These are phyloP conservation scores for Glandiceps talaboti DNA, from an alignment of 53 echinoderm and acorn worm genomes.

Conservation along the genomic window DNA sequence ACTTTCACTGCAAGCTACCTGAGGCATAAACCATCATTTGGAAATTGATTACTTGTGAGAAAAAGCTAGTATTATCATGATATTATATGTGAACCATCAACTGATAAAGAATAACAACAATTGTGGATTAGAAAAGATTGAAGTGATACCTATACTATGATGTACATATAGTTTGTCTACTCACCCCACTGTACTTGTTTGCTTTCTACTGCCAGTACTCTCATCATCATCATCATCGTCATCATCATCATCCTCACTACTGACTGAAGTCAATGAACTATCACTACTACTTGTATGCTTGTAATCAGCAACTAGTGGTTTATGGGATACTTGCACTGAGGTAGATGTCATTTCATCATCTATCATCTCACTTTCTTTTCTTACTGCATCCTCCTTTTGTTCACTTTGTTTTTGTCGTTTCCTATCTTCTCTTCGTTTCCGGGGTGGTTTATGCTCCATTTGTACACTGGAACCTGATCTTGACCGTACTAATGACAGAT, in stretches of 20 bases:
- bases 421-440: background rate
- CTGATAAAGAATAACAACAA: no score
- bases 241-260: background rate
- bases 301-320: background rate
- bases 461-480: background rate
- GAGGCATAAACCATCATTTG: no score
- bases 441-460: background rate
- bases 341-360: background rate
- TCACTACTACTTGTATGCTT: background rate
- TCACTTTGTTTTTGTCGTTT: background rate
- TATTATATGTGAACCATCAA: no score
- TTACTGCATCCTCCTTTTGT: background rate
- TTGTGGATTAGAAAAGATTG: no score
- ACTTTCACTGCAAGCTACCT: no score
- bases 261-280: no score
- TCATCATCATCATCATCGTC: no score
- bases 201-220: no score
- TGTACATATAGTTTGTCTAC: background rate
- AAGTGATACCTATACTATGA: background rate
- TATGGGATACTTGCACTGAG: background rate
- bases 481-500: slow-evolving; percentile 17
- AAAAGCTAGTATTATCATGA: no score
- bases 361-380: background rate
- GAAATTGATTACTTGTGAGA: no score
- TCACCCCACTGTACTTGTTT: no score